Percentiles rank a stretch among this genome's conserved stretches.
Evolutionary conservation across 2,888 invertebrate species (phyloP).

Genomic region (Altica lythri): DNA sequence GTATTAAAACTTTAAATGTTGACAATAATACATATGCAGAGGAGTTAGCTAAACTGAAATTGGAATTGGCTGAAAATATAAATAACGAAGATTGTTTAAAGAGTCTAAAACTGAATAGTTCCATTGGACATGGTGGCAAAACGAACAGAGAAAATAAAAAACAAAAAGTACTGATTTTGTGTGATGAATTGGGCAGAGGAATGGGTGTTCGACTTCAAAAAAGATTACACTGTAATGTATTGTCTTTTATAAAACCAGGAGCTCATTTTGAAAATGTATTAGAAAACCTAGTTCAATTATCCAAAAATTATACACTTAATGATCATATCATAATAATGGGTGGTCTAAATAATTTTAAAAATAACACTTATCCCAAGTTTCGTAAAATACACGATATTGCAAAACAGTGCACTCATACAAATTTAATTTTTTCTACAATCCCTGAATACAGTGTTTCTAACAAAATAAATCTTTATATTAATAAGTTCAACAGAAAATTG

Average conservation of each 20-base stretch:
- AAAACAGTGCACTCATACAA: background rate
- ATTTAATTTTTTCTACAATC: background rate
- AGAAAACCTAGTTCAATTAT: background rate
- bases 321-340: background rate
- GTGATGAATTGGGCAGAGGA: background rate
- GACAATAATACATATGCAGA: no score
- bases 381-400: background rate
- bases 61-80: background rate
- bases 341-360: background rate
- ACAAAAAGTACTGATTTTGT: background rate
- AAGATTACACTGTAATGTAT: background rate
- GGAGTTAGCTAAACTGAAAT: background rate
- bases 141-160: background rate
- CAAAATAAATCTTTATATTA: no score
- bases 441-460: background rate
- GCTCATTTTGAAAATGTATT: background rate
- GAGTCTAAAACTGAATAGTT: background rate
- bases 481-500: no score
- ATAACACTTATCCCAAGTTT: background rate
- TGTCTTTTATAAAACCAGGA: no score
- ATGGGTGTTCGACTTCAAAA: background rate
- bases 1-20: no score
- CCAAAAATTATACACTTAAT: background rate
- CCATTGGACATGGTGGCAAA: background rate
- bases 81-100: background rate